Conservation (phyloP, 2,113 vertebrate genomes). For the Eudorcas thomsonii region DNA sequence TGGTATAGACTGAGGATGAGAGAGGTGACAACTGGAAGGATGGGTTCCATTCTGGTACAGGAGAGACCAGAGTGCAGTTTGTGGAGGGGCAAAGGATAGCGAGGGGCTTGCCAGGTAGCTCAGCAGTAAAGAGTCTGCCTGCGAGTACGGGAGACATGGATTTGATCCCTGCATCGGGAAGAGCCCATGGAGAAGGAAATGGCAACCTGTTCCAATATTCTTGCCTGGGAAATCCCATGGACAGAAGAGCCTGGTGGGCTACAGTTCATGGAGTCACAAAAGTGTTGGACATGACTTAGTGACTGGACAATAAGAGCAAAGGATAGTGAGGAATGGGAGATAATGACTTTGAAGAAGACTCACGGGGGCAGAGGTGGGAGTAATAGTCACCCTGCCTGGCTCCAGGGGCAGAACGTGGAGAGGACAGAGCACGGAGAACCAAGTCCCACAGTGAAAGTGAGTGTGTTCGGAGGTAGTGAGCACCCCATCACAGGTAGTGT, state of each 20-base stretch:
- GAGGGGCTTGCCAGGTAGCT: neutral
- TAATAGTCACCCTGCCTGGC: too few species aligned
- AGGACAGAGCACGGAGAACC: neutral
- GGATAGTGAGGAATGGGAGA: neutral
- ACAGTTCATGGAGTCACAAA: neutral
- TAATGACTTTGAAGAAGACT: neutral
- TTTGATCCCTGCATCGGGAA: neutral
- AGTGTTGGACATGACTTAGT: neutral
- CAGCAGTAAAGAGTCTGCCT: neutral
- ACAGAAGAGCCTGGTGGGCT: neutral
- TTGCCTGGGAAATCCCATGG: neutral
- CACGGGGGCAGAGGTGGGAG: neutral
- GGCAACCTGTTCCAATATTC: neutral
- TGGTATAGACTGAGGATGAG: neutral
- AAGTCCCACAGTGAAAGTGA: neutral
- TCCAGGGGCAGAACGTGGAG: neutral
- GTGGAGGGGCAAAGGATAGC: neutral
- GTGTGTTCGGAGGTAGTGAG: neutral
- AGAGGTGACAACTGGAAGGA: neutral
- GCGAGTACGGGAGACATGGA: neutral
- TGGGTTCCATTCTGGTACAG: neutral
- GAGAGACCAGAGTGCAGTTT: neutral
- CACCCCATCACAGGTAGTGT: neutral
- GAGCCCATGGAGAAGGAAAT: neutral
- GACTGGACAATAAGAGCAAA: neutral